phyloP scores from a whole-genome alignment of 2,888 invertebrate genomes.

The Stomorhina lunata region DNA sequence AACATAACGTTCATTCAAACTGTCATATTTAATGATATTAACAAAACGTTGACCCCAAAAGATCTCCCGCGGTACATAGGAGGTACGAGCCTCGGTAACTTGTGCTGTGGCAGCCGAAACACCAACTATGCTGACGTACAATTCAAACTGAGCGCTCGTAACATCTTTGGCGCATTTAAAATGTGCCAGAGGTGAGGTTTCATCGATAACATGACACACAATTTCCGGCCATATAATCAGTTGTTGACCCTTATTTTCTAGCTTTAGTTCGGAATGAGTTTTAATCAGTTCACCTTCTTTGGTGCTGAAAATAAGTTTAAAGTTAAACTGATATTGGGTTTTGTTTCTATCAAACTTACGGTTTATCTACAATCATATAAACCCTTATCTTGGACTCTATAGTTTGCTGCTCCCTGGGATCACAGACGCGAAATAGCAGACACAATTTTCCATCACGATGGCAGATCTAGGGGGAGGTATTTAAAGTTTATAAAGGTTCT shows the following conservation, averaged over 20 bases:
- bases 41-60: constrained; percentile 91
- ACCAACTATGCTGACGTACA: constrained; percentile 91
- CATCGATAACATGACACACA: constrained; percentile 90
- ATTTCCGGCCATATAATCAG: constrained; percentile 93
- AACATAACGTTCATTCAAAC: constrained; percentile 82
- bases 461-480: constrained; percentile 83
- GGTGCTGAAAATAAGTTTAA: no score
- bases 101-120: constrained; percentile 89
- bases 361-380: constrained; percentile 76
- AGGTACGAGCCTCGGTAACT: constrained; percentile 86
- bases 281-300: constrained; percentile 87
- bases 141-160: constrained; percentile 87
- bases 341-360: constrained; percentile 68
- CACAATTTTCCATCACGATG: constrained; percentile 89
- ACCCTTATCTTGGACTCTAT: constrained; percentile 90
- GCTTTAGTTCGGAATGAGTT: constrained; percentile 85
- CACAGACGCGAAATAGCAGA: constrained; percentile 90
- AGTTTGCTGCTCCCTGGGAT: constrained; percentile 87
- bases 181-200: constrained; percentile 88
- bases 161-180: constrained; percentile 87
- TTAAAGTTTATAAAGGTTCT: background rate
- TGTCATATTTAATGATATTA: constrained; percentile 83
- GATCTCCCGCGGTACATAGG: constrained; percentile 89
- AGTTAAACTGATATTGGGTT: no score
- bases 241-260: constrained; percentile 84